Conservation (phyloP, 1,140 invertebrate species). For the Drosophila kanapiae region DNA sequence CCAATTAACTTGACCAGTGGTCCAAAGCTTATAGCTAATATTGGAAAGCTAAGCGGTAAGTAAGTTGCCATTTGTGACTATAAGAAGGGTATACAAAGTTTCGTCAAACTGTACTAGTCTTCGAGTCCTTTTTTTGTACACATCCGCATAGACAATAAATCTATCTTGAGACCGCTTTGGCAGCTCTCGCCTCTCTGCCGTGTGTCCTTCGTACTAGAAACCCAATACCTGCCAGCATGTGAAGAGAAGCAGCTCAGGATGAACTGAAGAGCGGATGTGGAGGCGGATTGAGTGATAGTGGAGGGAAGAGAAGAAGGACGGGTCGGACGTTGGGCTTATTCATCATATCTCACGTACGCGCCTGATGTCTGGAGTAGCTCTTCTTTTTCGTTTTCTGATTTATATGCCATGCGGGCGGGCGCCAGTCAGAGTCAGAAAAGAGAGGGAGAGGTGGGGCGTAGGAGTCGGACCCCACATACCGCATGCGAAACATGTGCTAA, state of each 20-base stretch:
- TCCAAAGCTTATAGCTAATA: slow-evolving; percentile 5
- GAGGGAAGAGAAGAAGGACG: neutral
- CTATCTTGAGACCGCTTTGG: slow-evolving; percentile 25
- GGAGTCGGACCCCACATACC: slow-evolving; percentile 15
- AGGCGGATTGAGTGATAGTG: slow-evolving; percentile 12
- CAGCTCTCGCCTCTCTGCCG: slow-evolving; percentile 8
- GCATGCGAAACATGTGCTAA: slow-evolving; percentile 52
- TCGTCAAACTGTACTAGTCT: neutral
- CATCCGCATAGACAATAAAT: slow-evolving; percentile 28
- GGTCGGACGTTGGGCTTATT: slow-evolving; percentile 38
- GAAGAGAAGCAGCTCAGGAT: slow-evolving; percentile 11
- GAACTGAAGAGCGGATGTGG: slow-evolving; percentile 13
- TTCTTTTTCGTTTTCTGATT: slow-evolving; percentile 35
- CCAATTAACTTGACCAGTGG: slow-evolving; percentile 11
- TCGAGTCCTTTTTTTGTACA: neutral
- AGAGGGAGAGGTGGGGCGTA: neutral
- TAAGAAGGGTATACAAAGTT: slow-evolving; percentile 11
- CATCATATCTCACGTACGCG: slow-evolving; percentile 65
- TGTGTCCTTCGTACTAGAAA: slow-evolving; percentile 61
- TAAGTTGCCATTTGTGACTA: neutral
- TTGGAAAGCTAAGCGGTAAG: slow-evolving; percentile 9
- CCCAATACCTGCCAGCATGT: slow-evolving; percentile 61
- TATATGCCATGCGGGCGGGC: slow-evolving; percentile 55
- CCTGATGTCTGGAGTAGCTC: slow-evolving; percentile 40
- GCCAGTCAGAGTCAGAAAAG: slow-evolving; percentile 2